These are phyloP conservation scores for Baccha elongata DNA, from an alignment of 2,888 invertebrate genomes.

Conservation along the genomic window DNA sequence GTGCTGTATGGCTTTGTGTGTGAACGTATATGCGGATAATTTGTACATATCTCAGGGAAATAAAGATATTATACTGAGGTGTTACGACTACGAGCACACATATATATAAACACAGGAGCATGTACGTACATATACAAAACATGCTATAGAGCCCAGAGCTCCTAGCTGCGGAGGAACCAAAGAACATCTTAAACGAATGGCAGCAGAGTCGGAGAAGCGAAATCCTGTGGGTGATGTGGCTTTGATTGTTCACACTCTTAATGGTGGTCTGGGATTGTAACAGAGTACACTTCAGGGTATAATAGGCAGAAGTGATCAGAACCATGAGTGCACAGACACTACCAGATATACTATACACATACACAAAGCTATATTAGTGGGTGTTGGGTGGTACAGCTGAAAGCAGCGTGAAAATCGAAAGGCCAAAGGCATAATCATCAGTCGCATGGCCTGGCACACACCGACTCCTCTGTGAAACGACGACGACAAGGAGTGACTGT, in stretches of 20 bases:
- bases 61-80: conserved; percentile 74
- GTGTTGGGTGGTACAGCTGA: conserved; percentile 46
- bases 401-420: conserved; percentile 75
- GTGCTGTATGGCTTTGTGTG: conserved; percentile 20
- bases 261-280: conserved; percentile 74
- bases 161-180: conserved; percentile 46
- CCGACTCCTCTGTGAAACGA: conserved; percentile 46
- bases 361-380: conserved; percentile 23
- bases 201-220: conserved; percentile 50
- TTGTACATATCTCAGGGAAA: conserved; percentile 72
- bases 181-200: conserved; percentile 66
- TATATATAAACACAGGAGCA: conserved; percentile 9
- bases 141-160: conserved; percentile 14
- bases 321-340: conserved; percentile 58
- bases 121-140: conserved; percentile 40
- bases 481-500: conserved; percentile 15
- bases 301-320: conserved; percentile 75
- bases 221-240: conserved; percentile 75
- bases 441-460: conserved; percentile 74
- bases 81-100: conserved; percentile 50
- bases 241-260: conserved; percentile 75
- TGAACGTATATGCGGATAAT: conserved; percentile 67
- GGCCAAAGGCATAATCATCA: conserved; percentile 75
- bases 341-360: conserved; percentile 23
- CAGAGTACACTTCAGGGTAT: conserved; percentile 74